These are phyloP conservation scores for Nephrotoma appendiculata DNA, from an alignment of 2,888 invertebrate genomes.

Conservation along the genomic window DNA sequence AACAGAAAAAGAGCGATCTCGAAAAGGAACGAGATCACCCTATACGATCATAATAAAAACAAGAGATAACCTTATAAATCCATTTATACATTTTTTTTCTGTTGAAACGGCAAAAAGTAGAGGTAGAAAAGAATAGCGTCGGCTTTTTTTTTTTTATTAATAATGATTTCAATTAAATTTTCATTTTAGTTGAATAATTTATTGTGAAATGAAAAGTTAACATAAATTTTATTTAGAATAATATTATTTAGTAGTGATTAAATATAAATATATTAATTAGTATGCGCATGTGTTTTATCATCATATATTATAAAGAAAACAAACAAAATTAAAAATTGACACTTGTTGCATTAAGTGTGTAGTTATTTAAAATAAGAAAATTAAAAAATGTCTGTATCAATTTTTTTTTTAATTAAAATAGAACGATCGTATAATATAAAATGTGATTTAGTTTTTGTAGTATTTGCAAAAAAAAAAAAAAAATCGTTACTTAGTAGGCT, in stretches of 20 bases:
- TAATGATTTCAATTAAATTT: not conserved
- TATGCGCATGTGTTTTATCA: slow-evolving; percentile 1
- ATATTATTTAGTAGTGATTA: not conserved
- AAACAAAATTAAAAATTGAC: not conserved
- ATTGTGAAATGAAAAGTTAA: not conserved
- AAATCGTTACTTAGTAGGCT: not conserved
- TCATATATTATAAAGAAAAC: not conserved
- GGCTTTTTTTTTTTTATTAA: not conserved
- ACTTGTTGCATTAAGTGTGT: slow-evolving; percentile 2
- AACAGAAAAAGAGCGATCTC: not conserved
- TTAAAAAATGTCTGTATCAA: not conserved
- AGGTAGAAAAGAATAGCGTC: not conserved
- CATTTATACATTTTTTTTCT: not conserved
- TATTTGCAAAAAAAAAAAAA: not conserved
- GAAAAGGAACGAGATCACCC: not conserved
- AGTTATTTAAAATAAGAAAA: not conserved
- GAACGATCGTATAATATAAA: not conserved
- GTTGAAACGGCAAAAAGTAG: not conserved
- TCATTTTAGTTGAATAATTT: not conserved
- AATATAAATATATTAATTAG: not conserved
- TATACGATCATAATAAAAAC: not conserved
- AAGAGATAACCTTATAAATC: not conserved
- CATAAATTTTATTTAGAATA: not conserved
- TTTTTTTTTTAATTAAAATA: not conserved
- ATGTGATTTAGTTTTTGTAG: not conserved